Evolutionary conservation across 2,113 vertebrate species (phyloP).

Genomic region (Coturnix japonica): DNA sequence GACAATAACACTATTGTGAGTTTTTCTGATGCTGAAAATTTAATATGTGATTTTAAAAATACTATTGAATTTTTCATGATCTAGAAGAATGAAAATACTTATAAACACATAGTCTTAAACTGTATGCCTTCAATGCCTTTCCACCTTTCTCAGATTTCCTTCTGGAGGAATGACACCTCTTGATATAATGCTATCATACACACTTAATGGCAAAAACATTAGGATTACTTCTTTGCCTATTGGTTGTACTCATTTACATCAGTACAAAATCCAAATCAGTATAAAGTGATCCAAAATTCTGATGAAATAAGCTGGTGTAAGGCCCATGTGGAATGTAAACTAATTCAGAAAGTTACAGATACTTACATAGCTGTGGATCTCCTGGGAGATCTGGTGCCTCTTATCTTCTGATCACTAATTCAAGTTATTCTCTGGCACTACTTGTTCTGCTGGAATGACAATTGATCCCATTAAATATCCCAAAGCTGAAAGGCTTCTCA

Average conservation of each 20-base stretch:
- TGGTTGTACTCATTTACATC: neutral
- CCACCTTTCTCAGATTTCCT: neutral
- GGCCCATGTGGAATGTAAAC: neutral
- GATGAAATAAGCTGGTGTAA: neutral
- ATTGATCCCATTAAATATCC: neutral
- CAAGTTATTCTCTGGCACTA: neutral
- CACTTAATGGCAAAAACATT: neutral
- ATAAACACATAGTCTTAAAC: neutral
- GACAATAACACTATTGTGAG: neutral
- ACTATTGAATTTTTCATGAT: neutral
- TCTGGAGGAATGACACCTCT: neutral
- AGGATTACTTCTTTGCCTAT: neutral
- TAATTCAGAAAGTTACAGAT: neutral
- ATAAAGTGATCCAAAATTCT: neutral
- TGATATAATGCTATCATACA: neutral
- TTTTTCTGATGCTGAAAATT: neutral
- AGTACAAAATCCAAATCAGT: neutral
- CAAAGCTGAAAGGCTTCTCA: neutral
- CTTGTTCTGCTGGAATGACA: neutral
- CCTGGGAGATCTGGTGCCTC: neutral
- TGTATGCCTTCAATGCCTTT: neutral
- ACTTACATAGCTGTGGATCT: neutral
- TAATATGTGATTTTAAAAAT: neutral
- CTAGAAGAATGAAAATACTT: neutral
- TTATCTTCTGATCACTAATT: neutral